Percentiles rank a stretch among this genome's conserved stretches.
phyloP scores from a whole-genome alignment of 2,113 vertebrate genomes.

The Syrrhaptes paradoxus region DNA sequence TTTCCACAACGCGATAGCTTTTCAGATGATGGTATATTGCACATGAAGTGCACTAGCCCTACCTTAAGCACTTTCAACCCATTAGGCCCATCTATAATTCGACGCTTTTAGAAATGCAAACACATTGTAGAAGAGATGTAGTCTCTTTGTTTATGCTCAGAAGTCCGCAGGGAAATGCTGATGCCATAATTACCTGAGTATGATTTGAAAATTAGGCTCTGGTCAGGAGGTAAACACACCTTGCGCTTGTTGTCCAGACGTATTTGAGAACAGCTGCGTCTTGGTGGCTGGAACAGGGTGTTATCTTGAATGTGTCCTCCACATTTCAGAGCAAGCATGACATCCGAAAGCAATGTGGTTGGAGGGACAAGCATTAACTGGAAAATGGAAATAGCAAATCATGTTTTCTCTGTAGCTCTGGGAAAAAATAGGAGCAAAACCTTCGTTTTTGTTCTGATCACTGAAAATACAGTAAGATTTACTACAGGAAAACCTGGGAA shows the following conservation, averaged over 20 bases:
- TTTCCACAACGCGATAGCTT: conserved; percentile 61
- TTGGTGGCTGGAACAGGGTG: background rate
- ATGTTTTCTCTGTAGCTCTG: background rate
- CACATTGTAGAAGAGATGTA: background rate
- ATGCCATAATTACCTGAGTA: conserved; percentile 54
- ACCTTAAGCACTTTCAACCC: conserved; percentile 57
- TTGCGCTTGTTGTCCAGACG: background rate
- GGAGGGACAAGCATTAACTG: background rate
- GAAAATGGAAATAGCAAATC: background rate
- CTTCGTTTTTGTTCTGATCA: background rate
- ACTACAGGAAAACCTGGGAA: background rate
- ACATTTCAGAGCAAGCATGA: background rate
- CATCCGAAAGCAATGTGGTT: background rate
- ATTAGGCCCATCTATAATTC: conserved; percentile 68
- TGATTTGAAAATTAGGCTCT: background rate
- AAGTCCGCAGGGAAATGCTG: conserved; percentile 12
- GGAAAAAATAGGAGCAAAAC: background rate
- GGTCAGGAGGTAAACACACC: background rate
- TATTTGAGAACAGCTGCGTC: background rate
- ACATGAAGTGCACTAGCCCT: conserved; percentile 38
- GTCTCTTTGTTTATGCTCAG: conserved; percentile 41
- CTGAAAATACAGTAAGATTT: background rate
- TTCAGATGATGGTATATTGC: conserved; percentile 62
- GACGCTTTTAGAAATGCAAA: conserved; percentile 58
- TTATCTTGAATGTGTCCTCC: background rate